Base-by-base conservation (phyloP, 2,888 invertebrate genomes). In the Chaetogeoica ovagalla region DNA sequence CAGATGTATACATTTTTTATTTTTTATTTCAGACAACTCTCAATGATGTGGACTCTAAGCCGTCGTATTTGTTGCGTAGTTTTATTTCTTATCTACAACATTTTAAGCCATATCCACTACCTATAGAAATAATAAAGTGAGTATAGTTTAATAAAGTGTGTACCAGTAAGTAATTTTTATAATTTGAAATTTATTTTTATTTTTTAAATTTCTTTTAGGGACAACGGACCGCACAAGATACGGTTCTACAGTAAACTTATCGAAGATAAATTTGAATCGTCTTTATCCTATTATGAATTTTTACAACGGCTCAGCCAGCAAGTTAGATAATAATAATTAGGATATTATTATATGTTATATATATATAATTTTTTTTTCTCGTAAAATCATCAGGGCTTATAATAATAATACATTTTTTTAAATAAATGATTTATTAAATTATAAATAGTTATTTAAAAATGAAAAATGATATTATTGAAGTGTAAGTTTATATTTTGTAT, bases 261-360 rank as follows among this genome's bases (percentile, higher is more conserved):
- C 70, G 98, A 99, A 87, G 99, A 99, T 88, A 90, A 97, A 85
- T 92, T 94, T 83, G 98, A 99, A 86, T 93, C 94, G 81, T 92
- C 95, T 76, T 92, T 97, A 88, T 96, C 97, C 84, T 98, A 98
- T 89, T 95, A 96, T 87, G 98, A 99, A 90, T 99, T 99, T 89
- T 89, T 99, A 87, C 97, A 98, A 88, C 96, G 97, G 88, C 89
- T 96, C 84, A 94, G 95, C 87, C 90, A 90, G 85, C 94, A 94
- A 89, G 91, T 96, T 87, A 95, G 95, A 90, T 95, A 82, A 48
- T 71, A 69, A 8, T 66, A 66, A 30, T 30, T 30, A 1, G 30
- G 30, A 30, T 30, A 30, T 30, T 30, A 30, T 30, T 30, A 7
- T 7, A 9, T 75, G 48, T 48, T 48, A 48, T 62, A 5, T 55